Evolutionary conservation across 2,113 vertebrate genomes (phyloP).

Genomic region (Nothocercus julius): DNA sequence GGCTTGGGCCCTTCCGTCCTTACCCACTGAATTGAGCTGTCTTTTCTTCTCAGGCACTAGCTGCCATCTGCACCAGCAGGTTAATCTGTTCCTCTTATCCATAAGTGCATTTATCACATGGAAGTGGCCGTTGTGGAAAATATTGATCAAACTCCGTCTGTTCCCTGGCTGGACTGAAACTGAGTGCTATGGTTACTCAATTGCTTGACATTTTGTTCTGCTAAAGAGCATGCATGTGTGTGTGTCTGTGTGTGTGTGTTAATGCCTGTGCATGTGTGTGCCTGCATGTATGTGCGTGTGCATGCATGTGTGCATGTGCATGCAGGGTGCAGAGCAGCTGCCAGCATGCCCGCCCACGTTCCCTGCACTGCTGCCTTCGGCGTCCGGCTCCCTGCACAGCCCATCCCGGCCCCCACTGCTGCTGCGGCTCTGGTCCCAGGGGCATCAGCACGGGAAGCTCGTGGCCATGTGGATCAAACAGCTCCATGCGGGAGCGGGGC

Average conservation of each 20-base stretch:
- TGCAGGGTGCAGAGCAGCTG: background rate
- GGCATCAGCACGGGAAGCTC: no score
- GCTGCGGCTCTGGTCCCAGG: background rate
- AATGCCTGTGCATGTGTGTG: background rate
- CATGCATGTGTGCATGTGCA: rapidly evolving
- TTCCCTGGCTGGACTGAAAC: conserved; percentile 70
- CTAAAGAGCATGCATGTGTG: background rate
- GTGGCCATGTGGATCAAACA: no score
- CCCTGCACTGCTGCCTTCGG: background rate
- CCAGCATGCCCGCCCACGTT: background rate
- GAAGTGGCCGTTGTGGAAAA: conserved; percentile 80
- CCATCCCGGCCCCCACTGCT: rapidly evolving
- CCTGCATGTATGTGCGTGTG: background rate
- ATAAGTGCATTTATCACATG: conserved; percentile 79
- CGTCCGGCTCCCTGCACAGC: background rate
- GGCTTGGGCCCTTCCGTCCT: background rate
- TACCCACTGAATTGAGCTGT: conserved; percentile 74
- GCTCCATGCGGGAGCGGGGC: no score
- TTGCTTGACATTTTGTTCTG: background rate
- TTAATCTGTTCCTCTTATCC: conserved; percentile 79
- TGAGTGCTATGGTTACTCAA: conserved; percentile 59
- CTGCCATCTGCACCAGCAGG: conserved; percentile 73
- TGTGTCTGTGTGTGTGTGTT: background rate
- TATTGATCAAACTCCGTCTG: conserved; percentile 79
- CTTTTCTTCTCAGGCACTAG: conserved; percentile 72